Evolutionary conservation across 2,888 invertebrate species (phyloP), one percentile per base, ranked within the genome.

Genomic region (Seira musarum): DNA sequence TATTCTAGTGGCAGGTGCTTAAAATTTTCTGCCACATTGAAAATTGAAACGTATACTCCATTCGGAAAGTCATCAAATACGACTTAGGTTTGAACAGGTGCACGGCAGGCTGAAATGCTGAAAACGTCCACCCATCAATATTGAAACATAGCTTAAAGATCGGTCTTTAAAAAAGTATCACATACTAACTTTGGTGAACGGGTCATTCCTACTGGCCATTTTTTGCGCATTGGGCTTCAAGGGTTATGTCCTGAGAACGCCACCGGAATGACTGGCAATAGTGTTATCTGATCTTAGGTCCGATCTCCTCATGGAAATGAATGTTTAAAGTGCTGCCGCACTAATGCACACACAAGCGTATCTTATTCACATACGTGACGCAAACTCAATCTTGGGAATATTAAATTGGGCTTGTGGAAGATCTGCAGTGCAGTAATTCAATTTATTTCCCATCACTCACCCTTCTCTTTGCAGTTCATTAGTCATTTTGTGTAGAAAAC

Each of bases 361-460:
- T 30, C 2, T 30, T 8, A 30, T 30, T 8, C 30, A 30, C 8
- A 8, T 53, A 53, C 53, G 53, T 53, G 53, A 53, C 53, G 53
- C 13, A 15, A 3, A 53, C 53, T n/a, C 2, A 53, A 53, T 53
- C 17, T 15, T 3, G 53, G 13, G 53, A 53, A 53, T 53, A 53
- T 53, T 53, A 53, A 53, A 53, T 53, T 53, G 53, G 53, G 3
- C 53, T 8, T 53, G 53, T 13, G n/a, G 53, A 53, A 53, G 53
- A 53, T 53, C 53, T 53, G 53, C 53, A 53, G n/a, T 53, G 53
- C 53, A 53, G 53, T 30, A 53, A 53, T 53, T 53, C 53, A 53
- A 53, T 53, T 53, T 53, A 53, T 53, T 53, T 53, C 53, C 53
- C 53, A 53, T 53, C 53, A 17, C 53, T 53, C 53, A 53, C 53